These are phyloP conservation scores for Cyprinodon tularosa DNA, from an alignment of 2,113 vertebrate genomes.

Conservation along the genomic window DNA sequence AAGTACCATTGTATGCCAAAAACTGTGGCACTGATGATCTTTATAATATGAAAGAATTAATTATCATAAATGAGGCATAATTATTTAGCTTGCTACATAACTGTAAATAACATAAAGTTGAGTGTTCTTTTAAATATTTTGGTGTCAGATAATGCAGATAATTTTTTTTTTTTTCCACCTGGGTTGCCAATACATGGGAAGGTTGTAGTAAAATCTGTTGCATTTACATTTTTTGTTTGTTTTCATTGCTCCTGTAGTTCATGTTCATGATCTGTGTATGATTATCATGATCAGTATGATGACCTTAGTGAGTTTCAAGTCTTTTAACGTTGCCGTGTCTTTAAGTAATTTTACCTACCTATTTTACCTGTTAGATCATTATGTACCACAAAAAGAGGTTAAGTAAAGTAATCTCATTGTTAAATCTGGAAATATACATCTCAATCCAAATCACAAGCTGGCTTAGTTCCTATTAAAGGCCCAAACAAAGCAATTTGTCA, in stretches of 20 bases:
- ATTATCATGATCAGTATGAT: no score
- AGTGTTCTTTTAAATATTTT: neutral
- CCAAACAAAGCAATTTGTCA: slow-evolving; percentile 20
- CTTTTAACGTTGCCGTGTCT: neutral
- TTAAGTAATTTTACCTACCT: no score
- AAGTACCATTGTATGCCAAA: neutral
- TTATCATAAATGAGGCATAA: neutral
- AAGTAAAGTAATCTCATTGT: slow-evolving; percentile 2
- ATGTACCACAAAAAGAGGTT: neutral
- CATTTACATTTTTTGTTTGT: neutral
- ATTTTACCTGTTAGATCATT: neutral
- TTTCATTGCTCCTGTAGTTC: neutral
- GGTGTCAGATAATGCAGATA: neutral
- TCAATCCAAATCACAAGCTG: slow-evolving; percentile 25
- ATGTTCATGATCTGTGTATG: no score
- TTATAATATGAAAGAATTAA: neutral
- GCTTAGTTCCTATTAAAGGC: slow-evolving; percentile 23
- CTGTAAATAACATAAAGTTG: neutral
- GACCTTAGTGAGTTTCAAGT: neutral
- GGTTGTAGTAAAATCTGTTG: neutral
- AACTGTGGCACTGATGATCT: neutral
- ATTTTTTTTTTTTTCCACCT: neutral
- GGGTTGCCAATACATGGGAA: neutral
- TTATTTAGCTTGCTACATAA: neutral
- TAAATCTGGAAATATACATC: slow-evolving; percentile 6